phyloP scores from a whole-genome alignment of 2,113 vertebrate genomes.

The Mellivora capensis region DNA sequence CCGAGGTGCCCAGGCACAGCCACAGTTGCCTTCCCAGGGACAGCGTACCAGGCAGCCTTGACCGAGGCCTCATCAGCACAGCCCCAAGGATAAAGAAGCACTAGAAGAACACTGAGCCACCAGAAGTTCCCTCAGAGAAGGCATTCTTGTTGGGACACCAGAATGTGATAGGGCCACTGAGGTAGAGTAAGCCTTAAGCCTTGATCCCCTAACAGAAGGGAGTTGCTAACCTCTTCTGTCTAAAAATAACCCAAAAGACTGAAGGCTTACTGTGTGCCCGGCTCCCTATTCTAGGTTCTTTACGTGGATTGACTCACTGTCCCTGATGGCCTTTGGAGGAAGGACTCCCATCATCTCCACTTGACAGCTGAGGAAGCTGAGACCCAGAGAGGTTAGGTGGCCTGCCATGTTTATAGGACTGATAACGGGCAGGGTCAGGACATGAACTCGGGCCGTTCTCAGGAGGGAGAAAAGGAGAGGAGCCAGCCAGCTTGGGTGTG shows the following conservation, averaged over 20 bases:
- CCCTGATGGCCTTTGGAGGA: neutral
- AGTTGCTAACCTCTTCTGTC: neutral
- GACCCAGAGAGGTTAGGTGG: neutral
- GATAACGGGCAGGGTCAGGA: neutral
- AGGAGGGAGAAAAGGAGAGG: neutral
- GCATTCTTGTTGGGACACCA: neutral
- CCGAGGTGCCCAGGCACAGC: neutral
- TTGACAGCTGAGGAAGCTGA: neutral
- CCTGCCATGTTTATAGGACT: neutral
- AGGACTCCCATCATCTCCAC: neutral
- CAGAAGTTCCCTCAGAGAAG: neutral
- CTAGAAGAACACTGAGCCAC: neutral
- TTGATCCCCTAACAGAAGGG: neutral
- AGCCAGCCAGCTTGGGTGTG: too few relatives aligned
- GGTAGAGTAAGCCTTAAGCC: neutral
- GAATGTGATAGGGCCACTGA: neutral
- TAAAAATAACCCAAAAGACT: neutral
- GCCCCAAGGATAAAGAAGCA: neutral
- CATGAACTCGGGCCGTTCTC: neutral
- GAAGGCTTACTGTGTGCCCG: neutral
- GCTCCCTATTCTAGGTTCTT: neutral
- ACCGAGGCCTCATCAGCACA: neutral
- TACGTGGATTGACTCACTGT: rapidly evolving
- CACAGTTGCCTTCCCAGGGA: too few relatives aligned
- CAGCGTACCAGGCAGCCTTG: neutral